Conservation (phyloP, 2,888 invertebrate species). For the Drosophila pegasa region DNA sequence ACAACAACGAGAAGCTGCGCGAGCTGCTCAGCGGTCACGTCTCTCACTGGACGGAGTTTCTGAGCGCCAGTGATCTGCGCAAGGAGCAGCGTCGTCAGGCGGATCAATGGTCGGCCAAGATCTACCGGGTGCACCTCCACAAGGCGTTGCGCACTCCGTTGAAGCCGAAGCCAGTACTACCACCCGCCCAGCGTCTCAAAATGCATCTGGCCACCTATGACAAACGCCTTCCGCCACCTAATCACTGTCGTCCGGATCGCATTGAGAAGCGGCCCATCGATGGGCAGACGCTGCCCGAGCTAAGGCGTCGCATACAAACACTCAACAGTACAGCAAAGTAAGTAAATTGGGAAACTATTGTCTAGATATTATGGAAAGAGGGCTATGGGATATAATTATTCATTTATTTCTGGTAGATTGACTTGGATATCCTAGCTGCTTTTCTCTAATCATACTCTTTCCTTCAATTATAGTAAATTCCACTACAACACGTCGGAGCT, state of each 20-base stretch:
- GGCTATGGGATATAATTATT: too few species aligned
- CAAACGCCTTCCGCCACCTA: conserved; percentile 87
- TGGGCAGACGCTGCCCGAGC: conserved; percentile 75
- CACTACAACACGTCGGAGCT: conserved; percentile 88
- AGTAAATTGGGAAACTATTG: conserved; percentile 25
- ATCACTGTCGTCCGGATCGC: conserved; percentile 61
- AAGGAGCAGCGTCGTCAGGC: conserved; percentile 86
- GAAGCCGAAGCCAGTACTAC: conserved; percentile 73
- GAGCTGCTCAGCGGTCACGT: conserved; percentile 87
- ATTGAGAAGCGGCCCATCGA: conserved; percentile 60
- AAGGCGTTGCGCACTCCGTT: conserved; percentile 64
- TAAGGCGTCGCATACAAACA: conserved; percentile 82
- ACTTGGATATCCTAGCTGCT: too few species aligned
- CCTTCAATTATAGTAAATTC: conserved; percentile 85
- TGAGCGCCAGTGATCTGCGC: conserved; percentile 87
- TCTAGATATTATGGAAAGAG: background rate
- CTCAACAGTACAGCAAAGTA: conserved; percentile 86
- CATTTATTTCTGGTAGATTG: too few species aligned
- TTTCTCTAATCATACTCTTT: background rate
- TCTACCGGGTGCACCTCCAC: conserved; percentile 83
- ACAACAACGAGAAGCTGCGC: conserved; percentile 88
- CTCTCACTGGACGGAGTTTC: conserved; percentile 89
- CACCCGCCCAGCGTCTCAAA: conserved; percentile 87
- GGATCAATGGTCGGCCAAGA: conserved; percentile 86
- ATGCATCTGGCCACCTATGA: conserved; percentile 88